Evolutionary conservation across 2,797 vertebrate genomes (phyloP), one percentile per base, ranked within the genome.

Genomic region (Trachurus trachurus): DNA sequence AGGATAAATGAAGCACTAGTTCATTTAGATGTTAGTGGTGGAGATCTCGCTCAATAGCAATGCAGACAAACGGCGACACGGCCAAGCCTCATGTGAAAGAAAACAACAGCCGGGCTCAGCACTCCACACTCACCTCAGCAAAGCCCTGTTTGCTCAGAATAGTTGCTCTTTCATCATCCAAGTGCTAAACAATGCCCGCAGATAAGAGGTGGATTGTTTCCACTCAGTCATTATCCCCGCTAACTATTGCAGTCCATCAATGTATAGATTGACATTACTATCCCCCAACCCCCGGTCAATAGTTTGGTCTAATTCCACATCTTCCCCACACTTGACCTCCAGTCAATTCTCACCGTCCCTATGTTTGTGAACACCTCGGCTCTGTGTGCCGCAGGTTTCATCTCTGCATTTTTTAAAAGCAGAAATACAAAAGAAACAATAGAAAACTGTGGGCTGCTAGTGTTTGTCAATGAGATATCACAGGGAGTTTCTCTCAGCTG

Each of bases 21-120:
- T 82, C 37, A 83, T 84, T 84, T 67, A 72, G 67, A 66, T 76
- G n/a, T n/a, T n/a, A 74, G 87, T 66, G 63, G 86, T 67, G 60
- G 71, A 19, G 49, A 73, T 71, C 50, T 76, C 70, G 73, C 65
- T 84, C 74, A 72, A 76, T 68, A 81, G 66, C 74, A 73, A 73
- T 59, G 19, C 1, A 65, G 63, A 58, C 53, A 12, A 78, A 80
- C 53, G 26, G 34, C 44, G 69, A 50, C 26, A 21, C 37, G 74
- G 40, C 19, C 63, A 15, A 83, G 62, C 42, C n/a, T n/a, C n/a
- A n/a, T n/a, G n/a, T n/a, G n/a, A n/a, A n/a, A n/a, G n/a, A n/a
- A n/a, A n/a, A n/a, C n/a, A n/a, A 26, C 26, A 26, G 26, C 26
- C 26, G 26, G 26, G 26, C 26, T 26, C 26, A 26, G 26, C 26